Conservation (phyloP, 2,113 vertebrate genomes). For the Mirza zaza region DNA sequence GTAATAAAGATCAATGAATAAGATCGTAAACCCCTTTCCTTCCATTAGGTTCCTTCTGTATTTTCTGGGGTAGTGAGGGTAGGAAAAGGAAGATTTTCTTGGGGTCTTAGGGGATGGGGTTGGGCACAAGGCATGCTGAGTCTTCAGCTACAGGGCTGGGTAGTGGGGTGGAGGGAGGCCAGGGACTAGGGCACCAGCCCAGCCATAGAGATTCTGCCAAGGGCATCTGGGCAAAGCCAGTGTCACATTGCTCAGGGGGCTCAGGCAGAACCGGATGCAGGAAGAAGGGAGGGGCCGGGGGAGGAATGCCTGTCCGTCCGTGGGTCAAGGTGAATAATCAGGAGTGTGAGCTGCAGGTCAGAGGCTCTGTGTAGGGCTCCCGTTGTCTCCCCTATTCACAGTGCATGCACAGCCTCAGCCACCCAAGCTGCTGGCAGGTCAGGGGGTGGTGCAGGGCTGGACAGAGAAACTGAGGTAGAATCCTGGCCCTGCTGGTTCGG, state of each 20-base stretch:
- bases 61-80: not conserved
- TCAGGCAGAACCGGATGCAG: not conserved
- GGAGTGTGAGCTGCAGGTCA: not conserved
- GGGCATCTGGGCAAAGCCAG: not conserved
- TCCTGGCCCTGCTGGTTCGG: not conserved
- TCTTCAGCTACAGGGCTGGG: not conserved
- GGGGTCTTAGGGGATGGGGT: not conserved
- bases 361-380: not conserved
- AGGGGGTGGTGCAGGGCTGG: not conserved
- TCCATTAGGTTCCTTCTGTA: not conserved
- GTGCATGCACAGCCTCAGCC: not conserved
- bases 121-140: not conserved
- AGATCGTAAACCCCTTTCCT: not conserved
- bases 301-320: not conserved
- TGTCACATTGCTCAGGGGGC: not conserved
- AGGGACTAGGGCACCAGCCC: not conserved
- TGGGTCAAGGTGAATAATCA: not conserved
- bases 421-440: not conserved
- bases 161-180: not conserved
- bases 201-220: not conserved
- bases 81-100: slow-evolving; percentile 1
- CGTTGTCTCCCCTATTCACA: not conserved
- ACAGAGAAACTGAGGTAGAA: not conserved
- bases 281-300: not conserved
- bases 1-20: slow-evolving; percentile 24